Evolutionary conservation across 2,113 vertebrate genomes (phyloP).

Genomic region (Pluvialis apricaria): DNA sequence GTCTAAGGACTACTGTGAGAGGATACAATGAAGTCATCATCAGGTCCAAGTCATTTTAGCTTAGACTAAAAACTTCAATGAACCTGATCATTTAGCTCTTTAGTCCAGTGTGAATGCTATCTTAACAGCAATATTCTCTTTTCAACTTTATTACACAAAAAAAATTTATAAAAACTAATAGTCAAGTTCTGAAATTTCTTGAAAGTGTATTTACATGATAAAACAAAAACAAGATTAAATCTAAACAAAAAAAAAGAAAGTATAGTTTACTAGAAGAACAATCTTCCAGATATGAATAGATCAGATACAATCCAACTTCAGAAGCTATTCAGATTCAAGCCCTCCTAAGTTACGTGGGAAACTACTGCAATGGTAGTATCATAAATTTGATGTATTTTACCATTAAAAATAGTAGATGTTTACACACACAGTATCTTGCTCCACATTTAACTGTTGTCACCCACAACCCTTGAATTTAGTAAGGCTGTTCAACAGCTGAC

Average conservation of each 20-base stretch:
- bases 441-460: neutral
- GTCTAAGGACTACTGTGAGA: neutral
- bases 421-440: neutral
- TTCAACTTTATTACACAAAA: neutral
- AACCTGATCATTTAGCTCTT: neutral
- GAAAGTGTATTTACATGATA: neutral
- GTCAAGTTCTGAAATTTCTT: neutral
- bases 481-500: neutral
- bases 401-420: neutral
- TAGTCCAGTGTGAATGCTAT: neutral
- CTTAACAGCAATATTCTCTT: neutral
- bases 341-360: neutral
- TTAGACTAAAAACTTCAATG: neutral
- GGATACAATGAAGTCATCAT: neutral
- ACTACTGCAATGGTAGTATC: neutral
- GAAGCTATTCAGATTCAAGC: neutral
- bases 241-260: neutral
- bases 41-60: neutral
- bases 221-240: neutral
- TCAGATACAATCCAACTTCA: neutral
- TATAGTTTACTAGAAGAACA: neutral
- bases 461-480: neutral
- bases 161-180: neutral
- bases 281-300: neutral
- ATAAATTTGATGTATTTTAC: neutral